Evolutionary conservation across 1,140 invertebrate genomes (phyloP), one percentile per base, ranked within the genome.

Genomic region (Atopsyche davidsoni): DNA sequence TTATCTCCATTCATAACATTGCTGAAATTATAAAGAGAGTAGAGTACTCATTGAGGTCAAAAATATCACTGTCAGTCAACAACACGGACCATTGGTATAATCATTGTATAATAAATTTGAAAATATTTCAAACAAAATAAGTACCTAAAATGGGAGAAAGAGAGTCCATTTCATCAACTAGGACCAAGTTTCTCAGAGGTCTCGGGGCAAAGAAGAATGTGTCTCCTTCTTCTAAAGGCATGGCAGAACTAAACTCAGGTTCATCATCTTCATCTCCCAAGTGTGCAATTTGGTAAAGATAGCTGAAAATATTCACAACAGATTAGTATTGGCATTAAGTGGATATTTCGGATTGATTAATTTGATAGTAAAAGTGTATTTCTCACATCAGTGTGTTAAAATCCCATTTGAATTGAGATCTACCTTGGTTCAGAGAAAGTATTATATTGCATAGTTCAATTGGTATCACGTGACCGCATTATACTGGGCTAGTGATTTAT

Each of bases 261-360:
- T 99, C 96, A 72, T 98, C 96, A 70, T 99, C 96, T 67, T 98
- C 95, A 76, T 99, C 97, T 22, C 96, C 97, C 53, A 99, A 77
- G 72, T 98, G 92, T 11, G 96, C 94, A 68, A 99, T 99, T 80
- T 99, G 96, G 64, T 99, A 99, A 1, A 99, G 67, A 63, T 95
- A 95, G 69, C 93, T 97, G 60, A 25, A 79, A 73, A 47, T 43
- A 42, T n/a, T n/a, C n/a, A n/a, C n/a, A n/a, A n/a, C n/a, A n/a
- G n/a, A n/a, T n/a, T 19, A 40, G 46, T 48, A 66, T 38, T 41
- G 19, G 51, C 50, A 40, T 49, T 48, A 36, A 50, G 23, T 28
- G n/a, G 7, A 28, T 28, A n/a, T n/a, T 28, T 28, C 7, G 7
- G 25, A 28, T n/a, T n/a, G n/a, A n/a, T n/a, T n/a, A n/a, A n/a